Percentiles rank a stretch among this genome's conserved stretches.
Conservation (phyloP, 2,888 invertebrate genomes). For the Agrochola macilenta region DNA sequence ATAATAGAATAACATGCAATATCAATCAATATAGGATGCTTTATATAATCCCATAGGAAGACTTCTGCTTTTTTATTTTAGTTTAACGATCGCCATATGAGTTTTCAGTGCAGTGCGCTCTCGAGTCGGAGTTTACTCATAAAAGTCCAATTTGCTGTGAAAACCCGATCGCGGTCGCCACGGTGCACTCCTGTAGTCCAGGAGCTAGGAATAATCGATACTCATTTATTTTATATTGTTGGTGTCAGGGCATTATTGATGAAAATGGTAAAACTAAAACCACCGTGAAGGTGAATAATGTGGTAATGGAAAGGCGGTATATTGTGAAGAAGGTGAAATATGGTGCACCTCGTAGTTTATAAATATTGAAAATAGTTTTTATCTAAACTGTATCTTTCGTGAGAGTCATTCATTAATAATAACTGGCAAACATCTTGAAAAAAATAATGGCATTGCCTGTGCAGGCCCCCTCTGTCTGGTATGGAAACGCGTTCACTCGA, state of each 20-base stretch:
- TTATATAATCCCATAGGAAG: not conserved
- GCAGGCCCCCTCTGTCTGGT: not conserved
- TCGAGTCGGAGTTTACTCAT: constrained; percentile 29
- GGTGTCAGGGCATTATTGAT: not conserved
- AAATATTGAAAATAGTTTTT: not conserved
- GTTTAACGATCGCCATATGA: constrained; percentile 24
- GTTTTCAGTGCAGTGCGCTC: constrained; percentile 27
- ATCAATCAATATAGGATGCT: not conserved
- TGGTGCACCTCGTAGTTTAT: not conserved
- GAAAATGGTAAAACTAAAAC: not conserved
- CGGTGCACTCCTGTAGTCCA: constrained; percentile 7
- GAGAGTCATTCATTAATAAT: not conserved
- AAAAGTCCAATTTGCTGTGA: constrained; percentile 53
- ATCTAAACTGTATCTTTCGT: not conserved
- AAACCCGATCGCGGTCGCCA: constrained; percentile 17
- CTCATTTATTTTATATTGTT: constrained; percentile 17
- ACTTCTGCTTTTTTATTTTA: constrained; percentile 4
- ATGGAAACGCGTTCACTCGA: not conserved
- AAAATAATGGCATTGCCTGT: not conserved
- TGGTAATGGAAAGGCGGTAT: not conserved
- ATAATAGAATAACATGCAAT: not conserved
- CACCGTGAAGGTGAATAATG: not conserved
- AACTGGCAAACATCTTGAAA: not conserved
- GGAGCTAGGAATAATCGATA: constrained; percentile 38
- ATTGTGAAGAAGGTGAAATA: not conserved